Evolutionary conservation across 2,113 vertebrate genomes (phyloP), one percentile per base, ranked within the genome.

Genomic region (Lepus timidus): DNA sequence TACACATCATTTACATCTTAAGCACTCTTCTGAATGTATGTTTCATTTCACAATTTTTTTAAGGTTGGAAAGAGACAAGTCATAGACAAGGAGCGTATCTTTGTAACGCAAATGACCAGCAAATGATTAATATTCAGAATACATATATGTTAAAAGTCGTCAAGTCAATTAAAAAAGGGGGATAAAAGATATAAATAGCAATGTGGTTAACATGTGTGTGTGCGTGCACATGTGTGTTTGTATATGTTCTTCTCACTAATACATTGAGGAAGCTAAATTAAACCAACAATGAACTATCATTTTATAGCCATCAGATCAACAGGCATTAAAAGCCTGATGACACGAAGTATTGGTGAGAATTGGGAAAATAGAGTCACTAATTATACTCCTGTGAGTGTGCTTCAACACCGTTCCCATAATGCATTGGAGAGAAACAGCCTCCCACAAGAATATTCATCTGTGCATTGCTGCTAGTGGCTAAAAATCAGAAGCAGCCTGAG

Each of bases 401-500:
- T 76, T 84, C 17, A 88, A 92, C 12, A 79, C 20, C 52, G 36
- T 9, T 27, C n/a, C 68, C 71, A 20, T 29, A 82, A 73, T 61
- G 31, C 55, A 44, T 27, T 36, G 7, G 39, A 23, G 33, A 36
- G 67, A 84, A 81, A 85, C 33, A 20, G 4, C 52, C 86, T 93
- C 90, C 91, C 44, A 44, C 36, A 80, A 67, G 55, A 71, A 84
- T 87, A 55, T 62, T 80, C 51, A 44, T 29, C 70, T 29, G 10
- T 73, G 84, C 14, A 3, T 78, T 68, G 75, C 83, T 67, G 84
- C 39, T 64, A 88, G 82, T 51, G 76, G 55, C 90, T 82, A 71
- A 94, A 94, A 85, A 55, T 83, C 84, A 89, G 90, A 76, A 94
- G 85, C 49, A 33, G 68, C 36, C 82, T 90, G 12, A 67, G 14